A percentile compares a stretch with the other conserved stretches of the same genome.
phyloP scores from a whole-genome alignment of 30 jellyfish, hydroid and myxozoan genomes.

The Aurelia aurita complex sp. Pacific region DNA sequence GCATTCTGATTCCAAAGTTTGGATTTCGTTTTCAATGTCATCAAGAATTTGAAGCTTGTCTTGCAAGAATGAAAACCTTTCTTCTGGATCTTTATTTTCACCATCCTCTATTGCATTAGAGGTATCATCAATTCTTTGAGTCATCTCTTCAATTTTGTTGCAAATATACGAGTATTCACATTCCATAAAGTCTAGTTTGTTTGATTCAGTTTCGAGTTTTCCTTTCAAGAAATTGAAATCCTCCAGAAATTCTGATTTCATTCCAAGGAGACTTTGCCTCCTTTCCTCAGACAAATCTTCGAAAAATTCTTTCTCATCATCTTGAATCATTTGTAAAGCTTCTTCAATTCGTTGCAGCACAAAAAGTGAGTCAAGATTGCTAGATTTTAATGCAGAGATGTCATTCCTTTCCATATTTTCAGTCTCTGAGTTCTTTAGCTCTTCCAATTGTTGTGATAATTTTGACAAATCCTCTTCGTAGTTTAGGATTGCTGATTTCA shows the following conservation, averaged over 20 bases:
- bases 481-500: slow-evolving; percentile 12
- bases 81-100: background rate
- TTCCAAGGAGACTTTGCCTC: slow-evolving; percentile 23
- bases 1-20: slow-evolving; percentile 3
- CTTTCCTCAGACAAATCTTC: slow-evolving; percentile 5
- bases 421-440: slow-evolving; percentile 7
- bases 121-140: background rate
- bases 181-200: slow-evolving; percentile 2
- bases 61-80: background rate
- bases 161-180: background rate
- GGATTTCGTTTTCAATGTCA: slow-evolving; percentile 16
- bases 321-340: slow-evolving; percentile 31
- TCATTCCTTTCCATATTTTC: background rate
- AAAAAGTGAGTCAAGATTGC: slow-evolving; percentile 5
- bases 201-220: slow-evolving; percentile 1
- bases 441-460: slow-evolving; percentile 42
- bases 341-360: slow-evolving; percentile 36
- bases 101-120: background rate
- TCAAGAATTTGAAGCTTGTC: background rate
- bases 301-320: slow-evolving; percentile 34
- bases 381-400: slow-evolving; percentile 10
- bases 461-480: slow-evolving; percentile 60
- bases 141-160: background rate
- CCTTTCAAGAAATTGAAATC: slow-evolving; percentile 36
- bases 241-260: slow-evolving; percentile 54